These are phyloP conservation scores for Musca vetustissima DNA, from an alignment of 1,140 invertebrate species.

Conservation along the genomic window DNA sequence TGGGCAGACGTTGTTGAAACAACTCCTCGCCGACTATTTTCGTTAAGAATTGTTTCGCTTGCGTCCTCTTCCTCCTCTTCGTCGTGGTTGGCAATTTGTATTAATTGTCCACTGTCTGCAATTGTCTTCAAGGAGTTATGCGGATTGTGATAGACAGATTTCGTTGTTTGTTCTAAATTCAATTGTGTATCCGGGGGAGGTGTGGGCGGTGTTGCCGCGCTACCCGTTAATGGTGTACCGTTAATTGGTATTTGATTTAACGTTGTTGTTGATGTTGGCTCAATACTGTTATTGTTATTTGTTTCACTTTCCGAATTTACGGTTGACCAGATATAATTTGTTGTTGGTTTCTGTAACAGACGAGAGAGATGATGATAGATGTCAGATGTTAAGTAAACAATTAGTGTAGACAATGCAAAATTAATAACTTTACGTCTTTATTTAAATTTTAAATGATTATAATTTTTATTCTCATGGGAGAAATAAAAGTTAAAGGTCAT, in stretches of 20 bases:
- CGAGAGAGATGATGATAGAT: too few species aligned
- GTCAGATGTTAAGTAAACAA: too few species aligned
- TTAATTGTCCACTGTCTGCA: too few species aligned
- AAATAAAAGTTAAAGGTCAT: too few species aligned
- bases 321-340: conserved; percentile 12
- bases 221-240: not conserved
- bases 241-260: not conserved
- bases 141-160: not conserved
- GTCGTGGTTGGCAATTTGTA: too few species aligned
- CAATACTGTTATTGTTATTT: conserved; percentile 19
- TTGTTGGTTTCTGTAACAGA: conserved; percentile 20
- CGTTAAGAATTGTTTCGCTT: not conserved
- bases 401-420: too few species aligned
- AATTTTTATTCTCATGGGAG: too few species aligned
- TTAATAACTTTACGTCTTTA: too few species aligned
- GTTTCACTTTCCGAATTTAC: conserved; percentile 1
- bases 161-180: not conserved
- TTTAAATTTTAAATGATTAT: too few species aligned
- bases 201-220: not conserved
- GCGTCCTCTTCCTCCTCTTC: not conserved
- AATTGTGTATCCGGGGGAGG: conserved; percentile 8
- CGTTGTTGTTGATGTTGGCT: not conserved
- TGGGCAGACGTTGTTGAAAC: conserved; percentile 7
- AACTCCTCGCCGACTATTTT: not conserved
- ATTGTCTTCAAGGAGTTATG: not conserved